Conservation (phyloP, 2,113 vertebrate genomes). For the Poecile atricapillus region DNA sequence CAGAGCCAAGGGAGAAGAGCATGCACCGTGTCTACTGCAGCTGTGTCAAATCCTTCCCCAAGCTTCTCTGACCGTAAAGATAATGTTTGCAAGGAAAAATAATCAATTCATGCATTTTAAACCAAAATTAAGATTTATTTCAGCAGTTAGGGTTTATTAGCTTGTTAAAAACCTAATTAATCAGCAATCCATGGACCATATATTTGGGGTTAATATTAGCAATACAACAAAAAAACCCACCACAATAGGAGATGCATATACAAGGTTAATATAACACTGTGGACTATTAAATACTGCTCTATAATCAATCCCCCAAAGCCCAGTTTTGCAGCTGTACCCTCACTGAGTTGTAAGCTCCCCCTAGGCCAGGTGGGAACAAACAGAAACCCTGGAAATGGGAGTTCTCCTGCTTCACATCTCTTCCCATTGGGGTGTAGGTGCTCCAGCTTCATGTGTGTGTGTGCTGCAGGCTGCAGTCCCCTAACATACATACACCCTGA, state of each 20-base stretch:
- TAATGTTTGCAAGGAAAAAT: background rate
- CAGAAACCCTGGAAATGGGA: background rate
- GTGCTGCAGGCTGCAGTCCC: background rate
- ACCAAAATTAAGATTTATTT: background rate
- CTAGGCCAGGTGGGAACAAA: background rate
- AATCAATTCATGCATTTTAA: background rate
- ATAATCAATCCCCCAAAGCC: background rate
- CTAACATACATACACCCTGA: background rate
- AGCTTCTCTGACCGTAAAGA: background rate
- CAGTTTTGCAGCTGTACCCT: background rate
- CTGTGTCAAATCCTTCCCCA: background rate
- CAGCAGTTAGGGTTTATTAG: background rate
- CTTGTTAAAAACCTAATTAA: background rate
- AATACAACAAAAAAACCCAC: background rate
- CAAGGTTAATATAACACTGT: background rate
- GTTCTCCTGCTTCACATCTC: background rate
- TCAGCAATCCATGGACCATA: background rate
- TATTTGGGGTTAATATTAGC: background rate
- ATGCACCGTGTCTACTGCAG: accelerated
- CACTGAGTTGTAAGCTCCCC: background rate
- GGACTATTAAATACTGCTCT: background rate
- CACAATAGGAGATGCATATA: background rate
- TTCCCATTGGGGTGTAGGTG: background rate
- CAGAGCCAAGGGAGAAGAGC: background rate
- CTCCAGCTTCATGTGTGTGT: background rate